phyloP scores from a whole-genome alignment of 2,888 invertebrate genomes.

The Venusia cambrica region DNA sequence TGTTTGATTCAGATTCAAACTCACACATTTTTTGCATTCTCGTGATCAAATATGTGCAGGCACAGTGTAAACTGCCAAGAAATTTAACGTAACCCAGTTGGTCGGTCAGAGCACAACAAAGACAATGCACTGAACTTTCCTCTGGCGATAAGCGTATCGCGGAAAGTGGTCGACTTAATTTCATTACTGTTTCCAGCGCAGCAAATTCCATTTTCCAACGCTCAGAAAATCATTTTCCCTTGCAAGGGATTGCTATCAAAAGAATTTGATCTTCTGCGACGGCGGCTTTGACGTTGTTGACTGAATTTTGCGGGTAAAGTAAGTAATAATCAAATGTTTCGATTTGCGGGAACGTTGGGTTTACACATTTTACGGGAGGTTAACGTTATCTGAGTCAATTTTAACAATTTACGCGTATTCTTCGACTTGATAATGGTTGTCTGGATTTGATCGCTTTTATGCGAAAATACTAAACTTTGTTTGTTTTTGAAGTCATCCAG shows the following conservation, averaged over 20 bases:
- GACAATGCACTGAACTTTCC: slow-evolving; percentile 20
- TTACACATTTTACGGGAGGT: no score
- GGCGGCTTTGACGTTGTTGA: slow-evolving; percentile 33
- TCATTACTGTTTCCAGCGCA: slow-evolving; percentile 32
- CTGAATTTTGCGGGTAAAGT: slow-evolving; percentile 19
- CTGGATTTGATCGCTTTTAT: no score
- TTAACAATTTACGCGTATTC: no score
- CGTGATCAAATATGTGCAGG: no score
- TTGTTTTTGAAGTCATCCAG: no score
- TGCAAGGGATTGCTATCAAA: slow-evolving; percentile 43
- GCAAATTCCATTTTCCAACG: slow-evolving; percentile 33
- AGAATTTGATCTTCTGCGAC: slow-evolving; percentile 46
- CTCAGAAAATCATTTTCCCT: slow-evolving; percentile 40
- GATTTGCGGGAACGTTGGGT: no score
- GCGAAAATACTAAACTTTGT: no score
- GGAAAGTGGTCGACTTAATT: slow-evolving; percentile 26
- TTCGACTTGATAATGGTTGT: no score
- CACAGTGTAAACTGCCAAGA: slow-evolving; percentile 2
- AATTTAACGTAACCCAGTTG: no score
- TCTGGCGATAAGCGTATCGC: slow-evolving; percentile 16
- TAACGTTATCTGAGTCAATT: no score
- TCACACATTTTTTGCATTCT: no score
- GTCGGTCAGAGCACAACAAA: slow-evolving; percentile 19
- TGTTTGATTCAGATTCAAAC: no score
- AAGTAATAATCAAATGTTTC: not conserved